Evolutionary conservation across 2,113 vertebrate genomes (phyloP), one percentile per base, ranked within the genome.

Genomic region (Kryptolebias marmoratus): DNA sequence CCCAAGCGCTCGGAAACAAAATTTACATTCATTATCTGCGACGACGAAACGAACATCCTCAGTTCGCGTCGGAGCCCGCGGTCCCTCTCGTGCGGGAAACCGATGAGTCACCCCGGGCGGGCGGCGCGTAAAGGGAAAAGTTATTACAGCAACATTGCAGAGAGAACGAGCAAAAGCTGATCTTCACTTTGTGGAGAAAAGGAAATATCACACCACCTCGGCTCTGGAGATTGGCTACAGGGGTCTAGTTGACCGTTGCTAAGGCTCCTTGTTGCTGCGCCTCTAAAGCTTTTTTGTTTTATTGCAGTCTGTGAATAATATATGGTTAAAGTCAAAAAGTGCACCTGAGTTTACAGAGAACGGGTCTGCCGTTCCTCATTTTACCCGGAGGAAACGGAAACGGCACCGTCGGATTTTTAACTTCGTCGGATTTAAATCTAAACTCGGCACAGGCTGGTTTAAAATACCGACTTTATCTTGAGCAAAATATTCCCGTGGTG

Each of bases 91-190:
- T 61, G 48, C 14, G 31, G 64, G 75, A 81, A 84, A 62, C 67
- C 31, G 77, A 88, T 89, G 82, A 87, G 79, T 88, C 81, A 86
- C 64, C 63, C 65, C 52, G 48, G 70, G 80, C 31, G 3, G 36
- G 73, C 11, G 3, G 53, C 18, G 32, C 71, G 83, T 87, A 68
- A 86, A 83, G 68, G 71, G 71, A 68, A 82, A 62, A 49, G 73
- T 63, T 77, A 64, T 77, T 81, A 69, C 61, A 16, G 75, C 53
- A 42, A 14, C 47, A 39, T 50, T 57, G 48, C 49, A 67, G 52
- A 65, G 60, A 49, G 52, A 75, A 57, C 54, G 42, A 64, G 30
- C 31, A 56, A 72, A 80, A 44, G 5, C 61, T 65, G 70, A 85
- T 65, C 80, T 84, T 63, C 81, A 64, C 53, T 63, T 68, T 58